phyloP scores from a whole-genome alignment of 1,140 invertebrate species.

The Nephotettix cincticeps region DNA sequence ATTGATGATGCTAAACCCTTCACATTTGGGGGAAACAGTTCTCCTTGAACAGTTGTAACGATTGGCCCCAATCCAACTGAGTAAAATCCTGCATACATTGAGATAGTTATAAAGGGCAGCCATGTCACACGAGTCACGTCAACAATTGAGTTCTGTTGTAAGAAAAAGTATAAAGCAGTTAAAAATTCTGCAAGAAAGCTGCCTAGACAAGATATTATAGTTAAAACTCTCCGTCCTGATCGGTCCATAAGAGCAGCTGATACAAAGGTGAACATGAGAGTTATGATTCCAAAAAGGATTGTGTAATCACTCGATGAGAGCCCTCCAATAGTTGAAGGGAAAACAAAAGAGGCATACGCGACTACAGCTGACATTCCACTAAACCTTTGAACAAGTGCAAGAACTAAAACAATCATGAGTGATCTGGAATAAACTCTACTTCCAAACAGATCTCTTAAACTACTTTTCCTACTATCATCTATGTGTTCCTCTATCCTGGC shows the following conservation, averaged over 20 bases:
- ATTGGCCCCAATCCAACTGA: slow-evolving; percentile 59
- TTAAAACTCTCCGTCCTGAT: slow-evolving; percentile 53
- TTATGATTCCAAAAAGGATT: slow-evolving; percentile 35
- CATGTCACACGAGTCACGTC: slow-evolving; percentile 49
- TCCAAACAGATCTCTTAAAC: slow-evolving; percentile 48
- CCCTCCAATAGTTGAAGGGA: slow-evolving; percentile 39
- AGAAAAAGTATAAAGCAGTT: slow-evolving; percentile 48
- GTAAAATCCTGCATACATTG: slow-evolving; percentile 59
- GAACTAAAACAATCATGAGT: slow-evolving; percentile 52
- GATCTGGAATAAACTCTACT: slow-evolving; percentile 50
- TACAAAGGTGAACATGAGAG: slow-evolving; percentile 49
- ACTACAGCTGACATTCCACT: slow-evolving; percentile 38
- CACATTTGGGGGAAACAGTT: slow-evolving; percentile 61
- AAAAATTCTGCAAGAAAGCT: slow-evolving; percentile 50
- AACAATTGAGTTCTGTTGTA: slow-evolving; percentile 47
- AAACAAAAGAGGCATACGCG: slow-evolving; percentile 40
- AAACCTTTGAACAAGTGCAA: slow-evolving; percentile 13
- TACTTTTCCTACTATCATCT: slow-evolving; percentile 45
- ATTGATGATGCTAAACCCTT: slow-evolving; percentile 56
- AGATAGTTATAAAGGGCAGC: slow-evolving; percentile 55
- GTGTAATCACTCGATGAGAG: slow-evolving; percentile 32
- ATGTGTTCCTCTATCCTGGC: slow-evolving; percentile 41
- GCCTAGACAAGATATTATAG: slow-evolving; percentile 52
- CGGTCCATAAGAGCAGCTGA: slow-evolving; percentile 51
- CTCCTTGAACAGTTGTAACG: slow-evolving; percentile 60